Evolutionary conservation across 64 coral and sea anemone genomes (phyloP).

Genomic region (Stichodactyla mertensii): DNA sequence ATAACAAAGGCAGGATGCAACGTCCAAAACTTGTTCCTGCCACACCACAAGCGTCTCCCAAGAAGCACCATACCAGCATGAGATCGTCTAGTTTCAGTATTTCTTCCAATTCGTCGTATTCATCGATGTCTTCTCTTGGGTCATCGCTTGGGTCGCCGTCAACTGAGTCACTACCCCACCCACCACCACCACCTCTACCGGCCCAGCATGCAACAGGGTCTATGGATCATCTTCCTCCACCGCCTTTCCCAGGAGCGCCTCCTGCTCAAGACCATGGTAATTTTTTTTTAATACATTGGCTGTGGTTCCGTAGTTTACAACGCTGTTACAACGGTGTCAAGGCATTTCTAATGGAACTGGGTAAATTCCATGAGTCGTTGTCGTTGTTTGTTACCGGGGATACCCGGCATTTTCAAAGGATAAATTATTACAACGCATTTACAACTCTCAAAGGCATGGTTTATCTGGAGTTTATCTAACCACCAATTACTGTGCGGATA

Average conservation of each 20-base stretch:
- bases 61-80: constrained; percentile 39
- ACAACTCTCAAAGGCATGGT: too few relatives aligned
- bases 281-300: not conserved
- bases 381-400: too few relatives aligned
- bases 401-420: too few relatives aligned
- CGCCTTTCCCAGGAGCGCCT: constrained; percentile 82
- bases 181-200: constrained; percentile 65
- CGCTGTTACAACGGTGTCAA: too few relatives aligned
- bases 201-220: constrained; percentile 38
- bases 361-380: too few relatives aligned
- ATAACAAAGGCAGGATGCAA: constrained; percentile 13
- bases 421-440: too few relatives aligned
- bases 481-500: too few relatives aligned
- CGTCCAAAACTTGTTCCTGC: constrained; percentile 32
- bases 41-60: constrained; percentile 53
- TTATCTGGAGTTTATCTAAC: too few relatives aligned
- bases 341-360: too few relatives aligned
- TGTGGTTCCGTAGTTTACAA: too few relatives aligned
- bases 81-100: constrained; percentile 84
- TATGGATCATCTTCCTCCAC: constrained; percentile 70
- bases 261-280: constrained; percentile 49
- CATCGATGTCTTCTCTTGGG: constrained; percentile 70
- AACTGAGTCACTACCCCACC: constrained; percentile 72
- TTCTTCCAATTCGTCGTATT: constrained; percentile 85
- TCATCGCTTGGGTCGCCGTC: constrained; percentile 73